phyloP scores from a whole-genome alignment of 2,113 vertebrate genomes.

The Oncorhynchus keta region DNA sequence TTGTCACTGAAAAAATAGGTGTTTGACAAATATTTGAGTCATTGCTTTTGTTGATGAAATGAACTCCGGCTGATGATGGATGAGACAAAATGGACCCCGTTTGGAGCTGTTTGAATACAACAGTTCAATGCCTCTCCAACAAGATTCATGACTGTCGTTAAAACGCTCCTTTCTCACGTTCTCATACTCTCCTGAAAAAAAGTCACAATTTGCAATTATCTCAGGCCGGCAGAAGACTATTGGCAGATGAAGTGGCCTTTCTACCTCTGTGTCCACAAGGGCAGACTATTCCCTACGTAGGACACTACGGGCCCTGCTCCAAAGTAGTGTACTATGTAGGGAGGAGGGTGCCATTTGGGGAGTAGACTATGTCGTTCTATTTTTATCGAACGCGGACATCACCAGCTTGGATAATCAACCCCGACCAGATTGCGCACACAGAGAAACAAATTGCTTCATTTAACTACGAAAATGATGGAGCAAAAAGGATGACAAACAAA shows the following conservation, averaged over 20 bases:
- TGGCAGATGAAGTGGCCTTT: conserved; percentile 49
- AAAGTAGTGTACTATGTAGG: no score
- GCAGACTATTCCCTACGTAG: no score
- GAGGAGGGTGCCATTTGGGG: neutral
- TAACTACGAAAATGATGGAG: conserved; percentile 77
- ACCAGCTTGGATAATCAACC: conserved; percentile 75
- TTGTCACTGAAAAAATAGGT: no score
- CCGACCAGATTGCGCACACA: conserved; percentile 65
- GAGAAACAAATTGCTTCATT: conserved; percentile 78
- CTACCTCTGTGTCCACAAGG: no score
- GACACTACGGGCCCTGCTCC: no score
- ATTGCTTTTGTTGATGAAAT: neutral
- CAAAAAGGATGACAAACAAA: conserved; percentile 68
- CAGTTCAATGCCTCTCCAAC: conserved; percentile 65
- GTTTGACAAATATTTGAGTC: no score
- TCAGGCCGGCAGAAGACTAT: conserved; percentile 26
- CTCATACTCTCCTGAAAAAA: conserved; percentile 48
- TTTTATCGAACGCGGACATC: conserved; percentile 72
- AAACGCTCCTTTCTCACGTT: conserved; percentile 59
- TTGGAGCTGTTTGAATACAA: conserved; percentile 58
- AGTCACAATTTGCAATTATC: conserved; percentile 44
- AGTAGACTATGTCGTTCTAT: conserved; percentile 45
- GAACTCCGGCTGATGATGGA: neutral
- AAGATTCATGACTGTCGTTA: conserved; percentile 77
- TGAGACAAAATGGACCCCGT: neutral